A percentile compares a stretch with the other conserved stretches of the same genome.
These are phyloP conservation scores for Prosopocoilus inquinatus DNA, from an alignment of 2,888 invertebrate species.

Conservation along the genomic window DNA sequence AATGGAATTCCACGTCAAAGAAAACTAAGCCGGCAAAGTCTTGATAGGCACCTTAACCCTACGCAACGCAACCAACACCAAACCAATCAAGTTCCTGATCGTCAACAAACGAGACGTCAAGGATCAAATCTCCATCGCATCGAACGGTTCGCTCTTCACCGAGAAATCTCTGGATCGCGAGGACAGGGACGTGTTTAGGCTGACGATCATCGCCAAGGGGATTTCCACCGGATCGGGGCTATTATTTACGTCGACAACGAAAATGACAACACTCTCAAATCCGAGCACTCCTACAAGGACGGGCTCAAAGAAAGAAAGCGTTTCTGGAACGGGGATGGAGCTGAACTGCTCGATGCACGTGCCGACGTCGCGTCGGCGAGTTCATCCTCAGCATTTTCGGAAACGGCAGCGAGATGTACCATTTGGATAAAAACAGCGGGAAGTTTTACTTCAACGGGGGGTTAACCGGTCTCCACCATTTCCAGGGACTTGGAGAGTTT, in stretches of 20 bases:
- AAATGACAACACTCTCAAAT: conserved; percentile 83
- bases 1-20: conserved; percentile 72
- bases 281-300: conserved; percentile 74
- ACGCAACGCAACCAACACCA: conserved; percentile 44
- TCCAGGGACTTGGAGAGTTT: too few species aligned
- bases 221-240: conserved; percentile 66
- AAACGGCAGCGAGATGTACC: conserved; percentile 72
- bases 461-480: too few species aligned
- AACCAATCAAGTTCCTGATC: conserved; percentile 65
- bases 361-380: conserved; percentile 66
- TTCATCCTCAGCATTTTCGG: conserved; percentile 71
- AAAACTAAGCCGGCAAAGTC: conserved; percentile 72
- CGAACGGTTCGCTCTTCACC: conserved; percentile 76
- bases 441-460: conserved; percentile 58
- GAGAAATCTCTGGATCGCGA: conserved; percentile 76
- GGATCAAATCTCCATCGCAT: conserved; percentile 74
- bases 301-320: conserved; percentile 76
- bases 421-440: conserved; percentile 65
- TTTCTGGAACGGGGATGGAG: conserved; percentile 66
- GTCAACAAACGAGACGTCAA: conserved; percentile 81
- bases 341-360: conserved; percentile 68
- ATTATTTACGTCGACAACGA: conserved; percentile 79
- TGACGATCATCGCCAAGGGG: conserved; percentile 80
- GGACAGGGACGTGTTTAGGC: conserved; percentile 66
- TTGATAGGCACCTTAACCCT: conserved; percentile 71